Evolutionary conservation across 2,888 invertebrate genomes (phyloP).

Genomic region (Yponomeuta malinellus): DNA sequence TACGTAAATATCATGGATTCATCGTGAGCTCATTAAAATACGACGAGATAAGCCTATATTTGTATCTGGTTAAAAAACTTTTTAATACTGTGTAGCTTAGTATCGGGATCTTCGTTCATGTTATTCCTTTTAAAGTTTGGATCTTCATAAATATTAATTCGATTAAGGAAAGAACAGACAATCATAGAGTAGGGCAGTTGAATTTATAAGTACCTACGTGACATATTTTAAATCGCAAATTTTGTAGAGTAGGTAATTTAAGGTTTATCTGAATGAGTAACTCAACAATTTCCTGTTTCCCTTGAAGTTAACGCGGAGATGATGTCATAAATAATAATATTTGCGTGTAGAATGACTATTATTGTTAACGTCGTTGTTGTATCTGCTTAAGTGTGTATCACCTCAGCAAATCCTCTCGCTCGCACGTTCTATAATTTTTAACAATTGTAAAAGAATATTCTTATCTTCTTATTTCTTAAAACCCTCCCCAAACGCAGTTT

Average conservation of each 20-base stretch:
- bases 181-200: neutral
- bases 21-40: slow-evolving; percentile 16
- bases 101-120: no score
- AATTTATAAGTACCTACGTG: neutral
- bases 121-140: no score
- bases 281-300: neutral
- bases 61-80: neutral
- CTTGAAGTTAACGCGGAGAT: neutral
- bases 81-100: neutral
- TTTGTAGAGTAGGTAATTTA: no score
- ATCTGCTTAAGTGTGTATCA: no score
- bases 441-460: no score
- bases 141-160: no score
- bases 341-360: neutral
- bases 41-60: neutral
- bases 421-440: no score
- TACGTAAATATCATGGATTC: slow-evolving; percentile 33
- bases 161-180: no score
- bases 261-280: neutral
- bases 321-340: neutral
- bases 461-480: no score
- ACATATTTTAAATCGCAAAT: neutral
- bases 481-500: no score
- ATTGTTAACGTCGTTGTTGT: neutral
- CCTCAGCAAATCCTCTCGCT: no score